Evolutionary conservation across 2,888 invertebrate genomes (phyloP).

Genomic region (Drymonia ruficornis): DNA sequence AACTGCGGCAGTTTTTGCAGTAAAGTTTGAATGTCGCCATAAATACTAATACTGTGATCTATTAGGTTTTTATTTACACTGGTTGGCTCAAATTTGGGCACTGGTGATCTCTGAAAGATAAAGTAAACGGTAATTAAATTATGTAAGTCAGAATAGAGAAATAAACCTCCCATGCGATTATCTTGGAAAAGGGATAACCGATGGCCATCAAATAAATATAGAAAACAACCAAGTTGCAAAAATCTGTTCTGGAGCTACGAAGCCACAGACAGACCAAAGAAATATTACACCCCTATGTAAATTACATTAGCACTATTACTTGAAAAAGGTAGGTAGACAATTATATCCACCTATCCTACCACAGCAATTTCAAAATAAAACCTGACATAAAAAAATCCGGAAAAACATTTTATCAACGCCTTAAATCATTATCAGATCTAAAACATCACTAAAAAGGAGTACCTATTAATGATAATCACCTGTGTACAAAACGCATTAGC

Average conservation of each 20-base stretch:
- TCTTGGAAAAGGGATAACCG: too few relatives aligned
- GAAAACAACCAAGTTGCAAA: too few relatives aligned
- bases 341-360: too few relatives aligned
- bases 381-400: background rate
- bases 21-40: conserved; percentile 61
- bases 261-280: too few relatives aligned
- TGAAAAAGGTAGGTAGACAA: too few relatives aligned
- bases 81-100: conserved; percentile 56
- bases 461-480: conserved; percentile 47
- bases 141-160: background rate
- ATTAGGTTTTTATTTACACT: conserved; percentile 67
- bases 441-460: background rate
- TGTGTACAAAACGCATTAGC: conserved; percentile 74
- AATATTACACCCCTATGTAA: too few relatives aligned
- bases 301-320: too few relatives aligned
- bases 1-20: conserved; percentile 61
- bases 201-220: too few relatives aligned
- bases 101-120: conserved; percentile 58
- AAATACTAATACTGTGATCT: conserved; percentile 70
- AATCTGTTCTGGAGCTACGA: too few relatives aligned
- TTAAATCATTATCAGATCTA: background rate
- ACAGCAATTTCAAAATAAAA: too few relatives aligned
- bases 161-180: background rate
- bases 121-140: conserved; percentile 7
- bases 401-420: background rate